Base-by-base conservation (phyloP, 2,113 vertebrate species). In the Oreochromis aureus region DNA sequence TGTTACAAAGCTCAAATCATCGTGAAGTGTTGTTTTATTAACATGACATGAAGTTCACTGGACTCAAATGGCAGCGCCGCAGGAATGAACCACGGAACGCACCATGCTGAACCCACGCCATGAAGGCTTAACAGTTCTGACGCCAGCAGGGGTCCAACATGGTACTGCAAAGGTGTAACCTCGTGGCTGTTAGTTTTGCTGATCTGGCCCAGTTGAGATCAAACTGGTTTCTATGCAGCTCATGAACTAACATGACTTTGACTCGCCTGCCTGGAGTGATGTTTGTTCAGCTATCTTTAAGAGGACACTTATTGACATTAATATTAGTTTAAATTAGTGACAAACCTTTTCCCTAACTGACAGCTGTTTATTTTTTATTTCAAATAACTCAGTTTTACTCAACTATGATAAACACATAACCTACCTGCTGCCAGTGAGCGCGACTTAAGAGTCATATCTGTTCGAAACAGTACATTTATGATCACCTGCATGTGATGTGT, bases 41-140 rank as follows among this genome's bases (percentile, higher is more conserved):
- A 71, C 66, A 44, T 16, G 44, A 71, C 39, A 73, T 27, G 2
- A 16, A 73, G n/a, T 73, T 15, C 39, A 71, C 39, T 71, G 66
- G 13, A 44, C 36, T 71, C n/a, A 22, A 71, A 44, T 16, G 36
- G 36, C 19, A 71, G 39, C 22, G 12, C 12, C 0, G 4, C 66
- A 4, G 36, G 13, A 39, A 66, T 3, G 63, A 69, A 13, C 34
- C 0, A 1, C 2, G 7, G 66, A 71, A 15, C 36, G 66, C 39
- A 13, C 39, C 39, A 12, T 24, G n/a, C 0, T 15, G 63, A 36
- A 69, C 41, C 36, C 36, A 24, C 12, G n/a, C 66, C 66, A 24
- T 6, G n/a, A 71, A 71, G 66, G 7, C 7, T 44, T 4, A 44
- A 24, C 0, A 1, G 36, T 44, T 44, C 36, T 69, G 66, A 4